These are phyloP conservation scores for Drosophila borborema DNA, from an alignment of 2,888 invertebrate species.

Conservation along the genomic window DNA sequence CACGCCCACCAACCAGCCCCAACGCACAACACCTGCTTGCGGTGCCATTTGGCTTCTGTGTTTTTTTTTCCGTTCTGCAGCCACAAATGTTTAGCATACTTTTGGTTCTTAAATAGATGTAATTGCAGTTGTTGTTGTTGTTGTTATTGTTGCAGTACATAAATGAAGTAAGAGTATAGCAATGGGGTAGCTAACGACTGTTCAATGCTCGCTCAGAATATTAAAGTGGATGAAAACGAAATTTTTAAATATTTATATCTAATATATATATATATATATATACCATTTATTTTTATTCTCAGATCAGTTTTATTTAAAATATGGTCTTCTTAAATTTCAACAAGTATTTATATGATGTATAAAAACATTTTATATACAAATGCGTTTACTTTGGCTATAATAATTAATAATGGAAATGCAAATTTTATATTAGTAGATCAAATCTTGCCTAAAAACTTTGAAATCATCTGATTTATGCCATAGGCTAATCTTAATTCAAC, in stretches of 20 bases:
- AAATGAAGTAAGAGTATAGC: background rate
- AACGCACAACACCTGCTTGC: constrained; percentile 5
- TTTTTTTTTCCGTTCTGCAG: constrained; percentile 14
- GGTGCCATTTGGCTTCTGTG: constrained; percentile 11
- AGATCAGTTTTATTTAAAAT: too few relatives aligned
- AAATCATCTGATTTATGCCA: too few relatives aligned
- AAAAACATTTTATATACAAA: too few relatives aligned
- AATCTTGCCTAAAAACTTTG: too few relatives aligned
- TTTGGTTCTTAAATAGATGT: constrained; percentile 56
- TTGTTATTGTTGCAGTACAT: constrained; percentile 4
- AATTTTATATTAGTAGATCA: too few relatives aligned
- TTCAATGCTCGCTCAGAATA: background rate
- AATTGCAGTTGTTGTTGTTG: constrained; percentile 43
- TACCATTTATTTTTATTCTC: too few relatives aligned
- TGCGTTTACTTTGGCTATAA: too few relatives aligned
- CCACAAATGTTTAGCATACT: constrained; percentile 62
- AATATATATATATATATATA: too few relatives aligned
- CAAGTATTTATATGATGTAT: too few relatives aligned
- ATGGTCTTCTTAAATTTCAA: background rate
- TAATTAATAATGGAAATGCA: too few relatives aligned
- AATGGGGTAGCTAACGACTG: background rate
- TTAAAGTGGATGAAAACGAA: background rate
- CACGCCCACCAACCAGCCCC: background rate
- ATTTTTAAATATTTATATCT: too few relatives aligned
- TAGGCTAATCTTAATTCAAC: too few relatives aligned